A percentile compares a stretch with the other conserved stretches of the same genome.
phyloP scores from a whole-genome alignment of 64 coral and sea anemone genomes.

The Pocillopora verrucosa region DNA sequence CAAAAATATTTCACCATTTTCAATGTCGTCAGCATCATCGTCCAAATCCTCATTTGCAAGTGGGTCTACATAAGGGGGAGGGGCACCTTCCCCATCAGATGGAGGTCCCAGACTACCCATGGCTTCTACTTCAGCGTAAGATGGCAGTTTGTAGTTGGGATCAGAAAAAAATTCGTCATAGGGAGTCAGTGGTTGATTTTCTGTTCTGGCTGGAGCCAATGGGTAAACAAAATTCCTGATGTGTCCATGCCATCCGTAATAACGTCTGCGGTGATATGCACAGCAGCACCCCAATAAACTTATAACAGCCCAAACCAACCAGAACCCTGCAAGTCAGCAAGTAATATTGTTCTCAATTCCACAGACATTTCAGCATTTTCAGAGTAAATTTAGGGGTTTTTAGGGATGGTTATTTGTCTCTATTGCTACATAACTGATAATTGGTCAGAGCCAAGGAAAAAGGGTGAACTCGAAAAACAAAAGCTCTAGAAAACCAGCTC shows the following conservation, averaged over 20 bases:
- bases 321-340: conserved; percentile 37
- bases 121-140: conserved; percentile 55
- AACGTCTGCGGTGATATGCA: conserved; percentile 46
- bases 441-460: too few relatives aligned
- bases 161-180: background rate
- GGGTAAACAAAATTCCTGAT: conserved; percentile 33
- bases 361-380: background rate
- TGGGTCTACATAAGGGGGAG: conserved; percentile 53
- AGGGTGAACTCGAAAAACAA: too few relatives aligned
- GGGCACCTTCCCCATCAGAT: conserved; percentile 38
- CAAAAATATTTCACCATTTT: background rate
- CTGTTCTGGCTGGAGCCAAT: background rate
- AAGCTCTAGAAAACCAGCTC: too few relatives aligned
- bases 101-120: conserved; percentile 54
- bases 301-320: conserved; percentile 47
- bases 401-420: too few relatives aligned
- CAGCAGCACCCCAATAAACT: conserved; percentile 49
- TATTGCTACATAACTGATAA: too few relatives aligned
- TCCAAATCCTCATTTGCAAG: conserved; percentile 33
- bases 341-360: background rate
- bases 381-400: too few relatives aligned
- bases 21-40: background rate
- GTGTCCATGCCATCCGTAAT: conserved; percentile 6
- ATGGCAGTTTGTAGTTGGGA: conserved; percentile 47
- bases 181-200: background rate